A percentile compares a stretch with the other conserved stretches of the same genome.
Evolutionary conservation across 2,888 invertebrate genomes (phyloP).

Genomic region (Xylophagus ater): DNA sequence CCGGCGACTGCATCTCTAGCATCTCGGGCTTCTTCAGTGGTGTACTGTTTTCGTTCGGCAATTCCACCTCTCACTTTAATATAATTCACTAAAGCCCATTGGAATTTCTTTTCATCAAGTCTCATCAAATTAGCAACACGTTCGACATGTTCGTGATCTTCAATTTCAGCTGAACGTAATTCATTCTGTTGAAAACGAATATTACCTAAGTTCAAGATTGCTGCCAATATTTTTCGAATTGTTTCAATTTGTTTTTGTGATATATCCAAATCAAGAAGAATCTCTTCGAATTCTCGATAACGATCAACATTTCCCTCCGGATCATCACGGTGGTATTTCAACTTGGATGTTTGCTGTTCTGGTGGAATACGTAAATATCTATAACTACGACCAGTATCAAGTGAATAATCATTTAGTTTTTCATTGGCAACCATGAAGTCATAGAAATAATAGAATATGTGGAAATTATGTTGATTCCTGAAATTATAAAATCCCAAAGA

Average conservation of each 20-base stretch:
- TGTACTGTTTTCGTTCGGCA: conserved; percentile 46
- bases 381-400: conserved; percentile 59
- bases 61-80: conserved; percentile 62
- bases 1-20: conserved; percentile 77
- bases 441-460: conserved; percentile 82
- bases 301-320: conserved; percentile 51
- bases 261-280: conserved; percentile 57
- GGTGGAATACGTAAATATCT: conserved; percentile 59
- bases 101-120: conserved; percentile 69
- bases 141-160: conserved; percentile 57
- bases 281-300: conserved; percentile 52
- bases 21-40: conserved; percentile 68
- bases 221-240: conserved; percentile 58
- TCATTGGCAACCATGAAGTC: conserved; percentile 65
- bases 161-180: conserved; percentile 53
- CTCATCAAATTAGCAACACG: conserved; percentile 64
- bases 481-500: conserved; percentile 23
- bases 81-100: conserved; percentile 78
- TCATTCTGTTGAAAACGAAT: conserved; percentile 60
- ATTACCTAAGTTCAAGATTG: conserved; percentile 69
- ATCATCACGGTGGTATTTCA: conserved; percentile 53
- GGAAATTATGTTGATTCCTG: conserved; percentile 79
- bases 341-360: conserved; percentile 42
- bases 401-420: conserved; percentile 51
- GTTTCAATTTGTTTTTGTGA: conserved; percentile 57